These are phyloP conservation scores for Forficula auricularia DNA, from an alignment of 1,140 invertebrate species.

Conservation along the genomic window DNA sequence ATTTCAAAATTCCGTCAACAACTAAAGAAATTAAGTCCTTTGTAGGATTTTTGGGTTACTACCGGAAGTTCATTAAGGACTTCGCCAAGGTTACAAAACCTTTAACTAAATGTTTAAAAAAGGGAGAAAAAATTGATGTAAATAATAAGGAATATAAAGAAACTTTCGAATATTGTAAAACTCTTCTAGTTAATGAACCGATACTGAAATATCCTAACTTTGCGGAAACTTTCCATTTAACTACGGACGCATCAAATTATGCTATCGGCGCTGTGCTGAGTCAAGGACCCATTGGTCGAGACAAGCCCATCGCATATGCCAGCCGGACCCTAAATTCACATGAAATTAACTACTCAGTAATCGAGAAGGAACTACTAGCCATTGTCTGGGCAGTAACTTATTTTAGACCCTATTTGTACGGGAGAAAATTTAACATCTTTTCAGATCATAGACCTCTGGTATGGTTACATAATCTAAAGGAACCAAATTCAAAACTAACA, in stretches of 20 bases:
- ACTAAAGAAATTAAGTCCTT: conserved; percentile 18
- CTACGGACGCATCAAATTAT: conserved; percentile 17
- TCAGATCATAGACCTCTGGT: conserved; percentile 32
- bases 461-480: conserved; percentile 29
- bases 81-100: conserved; percentile 19
- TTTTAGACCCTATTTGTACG: conserved; percentile 30
- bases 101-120: conserved; percentile 17
- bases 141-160: conserved; percentile 5
- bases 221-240: conserved; percentile 18
- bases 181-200: conserved; percentile 8
- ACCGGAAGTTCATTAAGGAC: conserved; percentile 15
- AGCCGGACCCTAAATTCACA: conserved; percentile 15
- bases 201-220: conserved; percentile 19
- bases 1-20: conserved; percentile 17
- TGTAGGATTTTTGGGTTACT: conserved; percentile 17
- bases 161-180: conserved; percentile 10
- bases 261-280: conserved; percentile 15
- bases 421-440: conserved; percentile 28
- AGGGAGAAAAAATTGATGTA: conserved; percentile 14
- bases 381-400: conserved; percentile 26
- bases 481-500: conserved; percentile 26
- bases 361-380: conserved; percentile 24
- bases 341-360: conserved; percentile 20
- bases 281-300: conserved; percentile 14
- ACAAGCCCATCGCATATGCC: conserved; percentile 18